These are phyloP conservation scores for Hyalella azteca DNA, from an alignment of 2,888 invertebrate genomes.

Conservation along the genomic window DNA sequence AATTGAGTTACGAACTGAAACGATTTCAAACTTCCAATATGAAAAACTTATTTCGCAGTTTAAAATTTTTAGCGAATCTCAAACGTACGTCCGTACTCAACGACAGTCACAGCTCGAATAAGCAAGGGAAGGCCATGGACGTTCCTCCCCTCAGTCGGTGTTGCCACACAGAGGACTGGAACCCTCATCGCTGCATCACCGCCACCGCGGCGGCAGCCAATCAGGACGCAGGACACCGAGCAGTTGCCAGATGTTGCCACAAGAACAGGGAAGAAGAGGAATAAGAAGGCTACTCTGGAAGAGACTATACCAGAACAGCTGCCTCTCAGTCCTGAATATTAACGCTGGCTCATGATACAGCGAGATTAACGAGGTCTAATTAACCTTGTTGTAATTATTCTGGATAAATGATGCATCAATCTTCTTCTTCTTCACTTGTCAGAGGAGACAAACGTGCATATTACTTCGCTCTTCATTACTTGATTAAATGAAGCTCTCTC, in stretches of 20 bases:
- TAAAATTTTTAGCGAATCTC: too few species aligned
- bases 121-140: not conserved
- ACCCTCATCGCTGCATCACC: conserved; percentile 21
- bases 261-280: not conserved
- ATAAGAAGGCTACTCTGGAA: not conserved
- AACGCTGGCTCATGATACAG: conserved; percentile 27
- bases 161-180: conserved; percentile 3
- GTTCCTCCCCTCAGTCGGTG: conserved; percentile 4
- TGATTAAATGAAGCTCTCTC: not conserved
- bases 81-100: conserved; percentile 12
- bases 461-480: not conserved
- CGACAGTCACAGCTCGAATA: conserved; percentile 7
- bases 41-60: too few species aligned
- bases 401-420: conserved; percentile 11
- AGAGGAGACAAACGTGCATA: not conserved
- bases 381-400: conserved; percentile 24
- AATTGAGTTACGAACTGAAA: too few species aligned
- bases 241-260: conserved; percentile 3
- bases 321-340: conserved; percentile 11
- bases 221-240: not conserved
- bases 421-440: not conserved
- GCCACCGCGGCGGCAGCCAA: not conserved
- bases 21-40: too few species aligned
- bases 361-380: conserved; percentile 29
- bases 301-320: too few species aligned